phyloP scores from a whole-genome alignment of 1,140 invertebrate genomes.

The Drosophila tropicalis region DNA sequence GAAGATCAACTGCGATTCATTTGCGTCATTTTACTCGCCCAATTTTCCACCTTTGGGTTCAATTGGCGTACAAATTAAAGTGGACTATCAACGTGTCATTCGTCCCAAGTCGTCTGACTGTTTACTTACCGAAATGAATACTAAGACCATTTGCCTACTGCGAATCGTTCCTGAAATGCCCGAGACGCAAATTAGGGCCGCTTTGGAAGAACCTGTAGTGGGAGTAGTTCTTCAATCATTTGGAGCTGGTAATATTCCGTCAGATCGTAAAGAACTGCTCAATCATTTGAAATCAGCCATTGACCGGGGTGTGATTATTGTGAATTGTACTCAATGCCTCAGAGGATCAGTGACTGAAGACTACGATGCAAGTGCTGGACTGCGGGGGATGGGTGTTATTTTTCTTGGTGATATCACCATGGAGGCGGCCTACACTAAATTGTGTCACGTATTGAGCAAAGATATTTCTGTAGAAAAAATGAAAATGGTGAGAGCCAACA shows the following conservation, averaged over 20 bases:
- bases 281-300: slow-evolving; percentile 89
- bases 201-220: slow-evolving; percentile 92
- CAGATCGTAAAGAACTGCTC: slow-evolving; percentile 91
- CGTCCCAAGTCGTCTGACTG: slow-evolving; percentile 84
- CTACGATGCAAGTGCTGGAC: slow-evolving; percentile 92
- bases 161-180: slow-evolving; percentile 96
- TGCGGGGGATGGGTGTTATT: slow-evolving; percentile 89
- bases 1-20: slow-evolving; percentile 91
- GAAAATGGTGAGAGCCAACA: slow-evolving; percentile 78
- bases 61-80: slow-evolving; percentile 90
- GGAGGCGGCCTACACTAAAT: slow-evolving; percentile 96
- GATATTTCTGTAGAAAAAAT: slow-evolving; percentile 90
- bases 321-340: slow-evolving; percentile 96
- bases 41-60: slow-evolving; percentile 93
- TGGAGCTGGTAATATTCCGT: slow-evolving; percentile 96
- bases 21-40: slow-evolving; percentile 96
- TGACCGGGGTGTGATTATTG: slow-evolving; percentile 92
- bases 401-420: slow-evolving; percentile 97
- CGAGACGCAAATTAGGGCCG: slow-evolving; percentile 89
- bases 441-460: slow-evolving; percentile 95
- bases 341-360: slow-evolving; percentile 89
- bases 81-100: slow-evolving; percentile 88
- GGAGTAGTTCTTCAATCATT: slow-evolving; percentile 96
- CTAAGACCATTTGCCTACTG: slow-evolving; percentile 91
- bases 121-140: slow-evolving; percentile 84